Percentiles rank a stretch among this genome's conserved stretches.
Evolutionary conservation across 2,888 invertebrate species (phyloP).

Genomic region (Epirrhoe tristata): DNA sequence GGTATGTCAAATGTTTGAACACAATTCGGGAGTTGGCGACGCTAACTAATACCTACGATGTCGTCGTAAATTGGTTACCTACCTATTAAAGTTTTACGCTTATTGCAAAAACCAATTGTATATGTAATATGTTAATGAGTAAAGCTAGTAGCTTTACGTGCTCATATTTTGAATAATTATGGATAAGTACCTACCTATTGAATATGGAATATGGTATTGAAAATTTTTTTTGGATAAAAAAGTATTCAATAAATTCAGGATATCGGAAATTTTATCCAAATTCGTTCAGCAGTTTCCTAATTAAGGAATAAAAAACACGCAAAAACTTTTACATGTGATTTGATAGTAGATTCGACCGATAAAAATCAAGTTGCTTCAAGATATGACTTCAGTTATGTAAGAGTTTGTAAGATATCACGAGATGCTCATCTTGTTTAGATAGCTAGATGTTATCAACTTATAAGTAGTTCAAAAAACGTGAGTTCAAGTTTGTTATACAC

Average conservation of each 20-base stretch:
- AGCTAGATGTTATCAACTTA: background rate
- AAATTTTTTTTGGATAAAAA: too few species aligned
- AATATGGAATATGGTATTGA: too few species aligned
- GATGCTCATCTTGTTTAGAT: background rate
- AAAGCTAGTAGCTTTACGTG: background rate
- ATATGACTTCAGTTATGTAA: background rate
- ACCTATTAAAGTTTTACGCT: background rate
- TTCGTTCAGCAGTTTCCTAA: too few species aligned
- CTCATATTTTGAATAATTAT: background rate
- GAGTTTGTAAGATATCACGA: background rate
- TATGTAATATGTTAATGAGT: background rate
- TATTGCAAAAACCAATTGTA: background rate
- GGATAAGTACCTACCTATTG: too few species aligned
- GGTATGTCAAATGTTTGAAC: background rate
- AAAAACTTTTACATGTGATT: too few species aligned
- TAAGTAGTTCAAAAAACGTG: background rate
- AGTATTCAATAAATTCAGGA: too few species aligned
- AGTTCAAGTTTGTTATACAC: background rate
- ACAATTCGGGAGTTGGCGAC: background rate
- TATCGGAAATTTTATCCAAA: too few species aligned
- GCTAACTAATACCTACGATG: background rate
- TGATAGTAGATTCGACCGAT: background rate
- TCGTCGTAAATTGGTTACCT: background rate
- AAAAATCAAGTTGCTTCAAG: background rate
- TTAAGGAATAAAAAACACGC: too few species aligned